Percentiles rank a stretch among this genome's conserved stretches.
phyloP scores from a whole-genome alignment of 2,888 invertebrate genomes.

The Eutolmus rufibarbis region DNA sequence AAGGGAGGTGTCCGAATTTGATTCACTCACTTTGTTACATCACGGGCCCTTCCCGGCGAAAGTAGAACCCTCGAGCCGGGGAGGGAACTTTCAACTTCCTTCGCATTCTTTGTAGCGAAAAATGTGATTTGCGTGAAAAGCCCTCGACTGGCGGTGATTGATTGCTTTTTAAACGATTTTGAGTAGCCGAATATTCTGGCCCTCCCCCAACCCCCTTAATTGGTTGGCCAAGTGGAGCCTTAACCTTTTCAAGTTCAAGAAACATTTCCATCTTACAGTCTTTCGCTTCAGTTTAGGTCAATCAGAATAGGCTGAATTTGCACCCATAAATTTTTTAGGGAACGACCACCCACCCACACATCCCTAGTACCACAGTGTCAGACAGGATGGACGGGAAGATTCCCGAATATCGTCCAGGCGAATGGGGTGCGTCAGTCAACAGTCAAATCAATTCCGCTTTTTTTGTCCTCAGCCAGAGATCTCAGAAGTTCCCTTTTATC shows the following conservation, averaged over 20 bases:
- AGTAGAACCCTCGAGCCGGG: background rate
- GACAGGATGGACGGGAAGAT: background rate
- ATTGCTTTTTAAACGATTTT: conserved; percentile 36
- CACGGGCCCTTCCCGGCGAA: background rate
- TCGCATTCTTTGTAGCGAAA: background rate
- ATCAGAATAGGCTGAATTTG: background rate
- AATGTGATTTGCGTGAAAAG: conserved; percentile 31
- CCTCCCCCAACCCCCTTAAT: background rate
- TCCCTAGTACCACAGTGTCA: background rate
- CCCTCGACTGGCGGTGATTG: conserved; percentile 6
- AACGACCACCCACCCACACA: background rate
- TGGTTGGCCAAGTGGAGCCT: background rate
- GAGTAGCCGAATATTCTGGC: background rate
- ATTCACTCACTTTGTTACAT: conserved; percentile 19
- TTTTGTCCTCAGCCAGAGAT: conserved; percentile 20
- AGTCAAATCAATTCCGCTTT: conserved; percentile 46
- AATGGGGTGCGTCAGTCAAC: conserved; percentile 47
- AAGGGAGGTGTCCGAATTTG: conserved; percentile 20
- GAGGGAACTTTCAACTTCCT: background rate
- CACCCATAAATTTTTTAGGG: background rate
- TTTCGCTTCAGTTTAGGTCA: background rate
- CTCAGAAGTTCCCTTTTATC: conserved; percentile 16
- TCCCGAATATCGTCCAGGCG: background rate
- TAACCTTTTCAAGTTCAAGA: background rate
- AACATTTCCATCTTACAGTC: background rate